These are phyloP conservation scores for Cercocebus atys DNA, from an alignment of 2,113 vertebrate species.

Conservation along the genomic window DNA sequence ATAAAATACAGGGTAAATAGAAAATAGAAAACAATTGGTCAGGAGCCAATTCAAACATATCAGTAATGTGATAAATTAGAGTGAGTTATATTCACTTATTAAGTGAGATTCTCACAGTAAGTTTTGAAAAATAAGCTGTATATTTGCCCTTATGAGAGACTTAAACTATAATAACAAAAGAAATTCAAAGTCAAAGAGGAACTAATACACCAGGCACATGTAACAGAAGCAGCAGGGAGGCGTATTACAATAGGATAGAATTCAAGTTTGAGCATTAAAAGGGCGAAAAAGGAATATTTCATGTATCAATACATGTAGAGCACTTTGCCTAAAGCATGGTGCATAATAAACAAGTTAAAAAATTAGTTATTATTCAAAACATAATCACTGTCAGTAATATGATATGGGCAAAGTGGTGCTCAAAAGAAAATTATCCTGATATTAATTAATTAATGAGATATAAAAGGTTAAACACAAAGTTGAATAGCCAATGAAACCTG, in stretches of 20 bases:
- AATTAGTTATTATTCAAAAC: neutral
- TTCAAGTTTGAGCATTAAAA: neutral
- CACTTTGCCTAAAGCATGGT: neutral
- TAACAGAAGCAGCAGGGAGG: neutral
- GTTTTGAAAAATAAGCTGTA: neutral
- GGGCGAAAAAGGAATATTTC: neutral
- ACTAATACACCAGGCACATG: neutral
- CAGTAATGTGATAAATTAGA: neutral
- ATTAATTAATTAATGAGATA: neutral
- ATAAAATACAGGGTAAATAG: neutral
- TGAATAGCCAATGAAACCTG: neutral
- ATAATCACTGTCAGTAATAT: neutral
- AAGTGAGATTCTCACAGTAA: neutral
- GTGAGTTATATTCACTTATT: neutral
- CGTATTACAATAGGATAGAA: neutral
- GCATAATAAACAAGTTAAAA: neutral
- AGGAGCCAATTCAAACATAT: neutral
- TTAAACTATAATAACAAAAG: neutral
- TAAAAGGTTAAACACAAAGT: slow-evolving; percentile 29
- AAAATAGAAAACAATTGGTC: neutral
- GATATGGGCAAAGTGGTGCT: neutral
- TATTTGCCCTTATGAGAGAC: neutral
- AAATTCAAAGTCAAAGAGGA: slow-evolving; percentile 2
- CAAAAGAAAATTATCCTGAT: slow-evolving; percentile 13
- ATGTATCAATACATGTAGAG: neutral